phyloP scores from a whole-genome alignment of 2,888 invertebrate genomes.

The Parascotia fuliginaria region DNA sequence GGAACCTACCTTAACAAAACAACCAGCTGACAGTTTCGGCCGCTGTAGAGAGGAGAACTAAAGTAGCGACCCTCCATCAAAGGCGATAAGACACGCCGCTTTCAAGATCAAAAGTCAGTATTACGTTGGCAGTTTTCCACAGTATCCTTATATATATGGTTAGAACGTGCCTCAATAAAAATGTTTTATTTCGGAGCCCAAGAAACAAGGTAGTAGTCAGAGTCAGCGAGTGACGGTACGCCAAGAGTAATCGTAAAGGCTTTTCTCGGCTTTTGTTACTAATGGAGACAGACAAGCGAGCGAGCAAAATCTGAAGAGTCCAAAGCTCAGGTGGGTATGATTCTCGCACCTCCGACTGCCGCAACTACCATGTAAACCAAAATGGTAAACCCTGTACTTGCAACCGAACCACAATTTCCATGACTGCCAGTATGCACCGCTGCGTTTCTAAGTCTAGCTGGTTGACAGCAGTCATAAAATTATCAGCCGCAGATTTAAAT shows the following conservation, averaged over 20 bases:
- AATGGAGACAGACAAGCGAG: too few species aligned
- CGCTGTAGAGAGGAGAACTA: conserved; percentile 26
- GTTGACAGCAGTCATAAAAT: conserved; percentile 20
- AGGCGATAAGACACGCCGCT: conserved; percentile 61
- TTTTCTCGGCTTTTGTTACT: conserved; percentile 24
- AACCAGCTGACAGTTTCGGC: conserved; percentile 28
- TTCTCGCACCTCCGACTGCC: too few species aligned
- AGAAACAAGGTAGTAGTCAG: conserved; percentile 26
- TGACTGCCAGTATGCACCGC: too few species aligned
- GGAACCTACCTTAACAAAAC: conserved; percentile 41
- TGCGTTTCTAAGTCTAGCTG: too few species aligned
- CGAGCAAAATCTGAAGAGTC: too few species aligned
- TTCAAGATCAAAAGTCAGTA: conserved; percentile 45
- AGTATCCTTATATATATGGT: conserved; percentile 1
- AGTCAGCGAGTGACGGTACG: conserved; percentile 9
- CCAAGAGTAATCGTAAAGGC: conserved; percentile 17
- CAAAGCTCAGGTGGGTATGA: too few species aligned
- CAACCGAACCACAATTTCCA: too few species aligned
- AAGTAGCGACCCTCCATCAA: conserved; percentile 49
- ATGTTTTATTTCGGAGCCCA: conserved; percentile 26
- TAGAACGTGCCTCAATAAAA: conserved; percentile 17
- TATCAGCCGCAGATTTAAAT: conserved; percentile 28
- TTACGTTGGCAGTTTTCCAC: conserved; percentile 8
- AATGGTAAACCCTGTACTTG: too few species aligned
- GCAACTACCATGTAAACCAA: too few species aligned